Base-by-base conservation (phyloP, 2,113 vertebrate species). In the Cygnus atratus region DNA sequence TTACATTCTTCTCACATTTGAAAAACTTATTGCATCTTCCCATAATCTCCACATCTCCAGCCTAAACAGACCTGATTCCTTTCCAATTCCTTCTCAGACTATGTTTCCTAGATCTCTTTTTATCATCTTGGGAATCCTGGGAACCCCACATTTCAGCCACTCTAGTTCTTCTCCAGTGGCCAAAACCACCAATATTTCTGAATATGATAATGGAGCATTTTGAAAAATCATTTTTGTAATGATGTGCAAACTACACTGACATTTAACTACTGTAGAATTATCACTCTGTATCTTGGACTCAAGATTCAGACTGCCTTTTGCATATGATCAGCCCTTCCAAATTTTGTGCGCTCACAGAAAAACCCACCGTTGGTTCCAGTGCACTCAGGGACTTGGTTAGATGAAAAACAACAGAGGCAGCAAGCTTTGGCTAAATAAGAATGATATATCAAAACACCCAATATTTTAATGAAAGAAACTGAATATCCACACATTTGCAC, bases 381-480 rank as follows among this genome's bases (percentile, higher is more conserved):
- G 48, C 11, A 18, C 39, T 62, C 41, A 67, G 17, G 35, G 44
- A 55, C 13, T 55, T 50, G 39, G 13, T 84, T 62, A 72, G 43
- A 78, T 25, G 35, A 13, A 91, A 83, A 84, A 58, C 50, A 74
- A 21, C 3, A 84, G 67, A 89, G 86, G 59, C 33, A 92, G 61
- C 46, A 46, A 48, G 43, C 43, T 76, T 74, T 78, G 55, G 55
- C 67, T 85, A 86, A 62, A 37, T 90, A 94, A 96, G 78, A 97
- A 94, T 63, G 52, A 92, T 90, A 63, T 97, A 96, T 95, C 79
- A 97, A 97, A 96, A 94, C 97, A 98, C 96, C 75, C 97, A 96
- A 96, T 90, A 97, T 97, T 98, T 98, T 98, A 98, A 97, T 97
- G 96, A 98, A 98, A 98, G 97, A 97, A 98, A 97, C 82, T 95